Base-by-base conservation (phyloP, 2,113 vertebrate species). In the Hepsetus odoe region DNA sequence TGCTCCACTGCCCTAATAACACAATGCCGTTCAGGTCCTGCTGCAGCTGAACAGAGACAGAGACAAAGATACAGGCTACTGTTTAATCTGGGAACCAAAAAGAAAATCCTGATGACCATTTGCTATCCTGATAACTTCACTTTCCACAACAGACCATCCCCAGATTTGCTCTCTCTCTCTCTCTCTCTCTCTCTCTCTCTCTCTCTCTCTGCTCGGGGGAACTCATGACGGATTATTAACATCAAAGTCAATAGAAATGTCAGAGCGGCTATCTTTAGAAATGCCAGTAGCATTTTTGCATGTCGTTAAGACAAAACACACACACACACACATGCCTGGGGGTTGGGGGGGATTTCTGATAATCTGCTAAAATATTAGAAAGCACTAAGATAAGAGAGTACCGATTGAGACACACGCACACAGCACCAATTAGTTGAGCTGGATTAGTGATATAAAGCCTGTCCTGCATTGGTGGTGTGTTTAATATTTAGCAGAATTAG, bases 171-270 rank as follows among this genome's bases (percentile, higher is more conserved):
- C n/a, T n/a, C n/a, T n/a, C n/a, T n/a, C n/a, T n/a, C n/a, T n/a
- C n/a, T n/a, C n/a, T n/a, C n/a, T n/a, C n/a, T n/a, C n/a, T n/a
- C 24, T 12, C 53, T 13, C 24, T 28, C 85, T 83, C 74, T 82
- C 20, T 62, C 51, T 80, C 83, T 86, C 88, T 89, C 88, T 84
- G 88, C 90, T 90, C 89, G 85, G 74, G 86, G 88, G 87, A 94
- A 94, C 92, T 95, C 94, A 94, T 96, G 91, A 95, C 93, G 94
- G 95, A 95, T 97, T 96, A 96, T 94, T 93, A 95, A 95, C 96
- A 95, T 98, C 96, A 98, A 97, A 97, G 96, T 93, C 91, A 92
- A 89, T 93, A 94, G 94, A 97, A 98, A 98, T 97, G 96, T 95
- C 94, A 92, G 91, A 87, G 92, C 91, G 93, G 92, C 95, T 94